These are phyloP conservation scores for Choreutis nemorana DNA, from an alignment of 2,888 invertebrate genomes.

Conservation along the genomic window DNA sequence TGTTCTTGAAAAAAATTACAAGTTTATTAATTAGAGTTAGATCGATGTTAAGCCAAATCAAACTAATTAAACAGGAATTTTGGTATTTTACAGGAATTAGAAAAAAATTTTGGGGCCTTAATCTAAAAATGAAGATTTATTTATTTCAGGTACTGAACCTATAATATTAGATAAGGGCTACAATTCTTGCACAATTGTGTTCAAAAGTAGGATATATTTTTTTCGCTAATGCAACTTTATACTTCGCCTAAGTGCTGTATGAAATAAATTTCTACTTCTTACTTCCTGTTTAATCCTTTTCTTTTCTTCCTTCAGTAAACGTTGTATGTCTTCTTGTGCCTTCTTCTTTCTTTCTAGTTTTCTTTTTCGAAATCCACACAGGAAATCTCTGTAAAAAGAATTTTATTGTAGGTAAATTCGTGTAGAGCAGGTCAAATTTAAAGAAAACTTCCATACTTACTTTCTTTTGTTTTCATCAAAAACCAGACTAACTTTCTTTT, in stretches of 20 bases:
- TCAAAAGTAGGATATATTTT: no score
- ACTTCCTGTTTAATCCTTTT: slow-evolving; percentile 80
- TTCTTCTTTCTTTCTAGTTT: slow-evolving; percentile 79
- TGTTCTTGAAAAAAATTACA: slow-evolving; percentile 39
- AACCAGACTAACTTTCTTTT: slow-evolving; percentile 43
- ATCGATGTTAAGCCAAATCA: neutral
- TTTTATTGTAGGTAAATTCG: neutral
- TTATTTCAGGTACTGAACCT: neutral
- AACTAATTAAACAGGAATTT: neutral
- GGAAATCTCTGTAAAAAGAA: slow-evolving; percentile 73
- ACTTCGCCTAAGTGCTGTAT: no score
- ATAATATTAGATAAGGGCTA: no score
- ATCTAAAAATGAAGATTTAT: neutral
- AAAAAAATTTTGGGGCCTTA: slow-evolving; percentile 6
- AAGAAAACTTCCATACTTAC: slow-evolving; percentile 18
- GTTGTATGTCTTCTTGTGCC: slow-evolving; percentile 76
- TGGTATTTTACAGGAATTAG: no score
- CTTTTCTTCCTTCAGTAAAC: slow-evolving; percentile 76
- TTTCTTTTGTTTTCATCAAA: slow-evolving; percentile 54
- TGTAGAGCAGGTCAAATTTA: neutral
- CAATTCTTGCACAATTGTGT: no score
- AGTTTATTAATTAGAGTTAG: neutral
- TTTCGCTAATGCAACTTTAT: no score
- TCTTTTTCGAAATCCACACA: slow-evolving; percentile 83
- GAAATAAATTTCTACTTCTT: no score